Base-by-base conservation (phyloP, 2,113 vertebrate species). In the Steatornis caripensis region DNA sequence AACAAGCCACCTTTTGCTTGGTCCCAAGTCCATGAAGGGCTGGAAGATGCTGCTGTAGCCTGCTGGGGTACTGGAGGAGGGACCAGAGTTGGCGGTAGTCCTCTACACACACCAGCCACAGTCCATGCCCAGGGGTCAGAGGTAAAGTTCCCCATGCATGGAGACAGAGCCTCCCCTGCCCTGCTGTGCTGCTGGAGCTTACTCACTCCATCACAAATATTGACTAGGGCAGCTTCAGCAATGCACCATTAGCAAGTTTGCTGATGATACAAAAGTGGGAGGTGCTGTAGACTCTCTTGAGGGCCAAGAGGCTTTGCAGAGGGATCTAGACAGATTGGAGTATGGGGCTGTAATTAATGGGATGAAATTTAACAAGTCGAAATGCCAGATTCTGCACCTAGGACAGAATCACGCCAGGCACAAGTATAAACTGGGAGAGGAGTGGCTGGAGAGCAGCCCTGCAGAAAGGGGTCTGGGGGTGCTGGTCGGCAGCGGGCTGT, bases 71-170 rank as follows among this genome's bases (percentile, higher is more conserved):
- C n/a, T 24, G 46, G 26, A 85, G 19, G 12, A 66, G 26, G 36
- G 8, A 79, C 23, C 5, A 19, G 29, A 12, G 23, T 5, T 60
- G 45, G 21, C 0, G 2, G 6, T 32, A 30, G 23, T 51, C 32
- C 32, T 68, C 45, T 27, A 5, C 1, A 5, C 5, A n/a, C 27
- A 57, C 71, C 11, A 4, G 62, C 39, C 32, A 24, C 6, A 5
- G 13, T 7, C 57, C 8, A 8, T 54, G 37, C 21, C 32, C 39
- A 21, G 19, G 5, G 19, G 6, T 22, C 0, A 1, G 24, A 81
- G 32, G 26, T 43, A 79, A 84, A 94, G 39, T 20, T 53, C 9
- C 61, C 39, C 1, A 0, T 15, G 29, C 1, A 0, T 8, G 36
- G 49, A 78, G 60, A 70, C 7, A 1, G 7, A 74, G 32, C 1